phyloP scores from a whole-genome alignment of 2,113 vertebrate species.

The Psilopsiagon aurifrons region DNA sequence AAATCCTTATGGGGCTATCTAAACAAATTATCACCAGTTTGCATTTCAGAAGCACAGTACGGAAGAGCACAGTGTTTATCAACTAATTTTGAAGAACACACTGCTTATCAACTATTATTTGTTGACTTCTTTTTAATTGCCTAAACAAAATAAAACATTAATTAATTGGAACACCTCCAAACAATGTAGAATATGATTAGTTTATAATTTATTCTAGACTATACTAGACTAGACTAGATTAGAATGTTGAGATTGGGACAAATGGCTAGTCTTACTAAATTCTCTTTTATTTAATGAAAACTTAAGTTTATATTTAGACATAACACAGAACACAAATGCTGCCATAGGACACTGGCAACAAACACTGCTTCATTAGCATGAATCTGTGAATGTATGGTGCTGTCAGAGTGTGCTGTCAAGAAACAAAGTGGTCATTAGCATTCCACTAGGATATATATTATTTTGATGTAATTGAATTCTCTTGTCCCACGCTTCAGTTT shows the following conservation, averaged over 20 bases:
- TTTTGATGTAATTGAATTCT: background rate
- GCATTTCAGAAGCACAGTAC: background rate
- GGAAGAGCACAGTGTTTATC: background rate
- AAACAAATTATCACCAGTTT: background rate
- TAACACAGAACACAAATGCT: background rate
- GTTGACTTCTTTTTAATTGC: background rate
- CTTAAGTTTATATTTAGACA: background rate
- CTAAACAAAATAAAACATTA: background rate
- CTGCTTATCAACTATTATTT: background rate
- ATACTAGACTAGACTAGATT: background rate
- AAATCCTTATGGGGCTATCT: background rate
- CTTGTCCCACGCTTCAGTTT: background rate
- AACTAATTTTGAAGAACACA: background rate
- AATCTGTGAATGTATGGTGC: background rate
- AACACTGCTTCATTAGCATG: background rate
- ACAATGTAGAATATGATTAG: background rate
- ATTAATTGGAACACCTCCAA: background rate
- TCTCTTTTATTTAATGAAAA: background rate
- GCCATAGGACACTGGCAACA: background rate
- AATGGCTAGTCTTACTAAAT: background rate
- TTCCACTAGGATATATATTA: background rate
- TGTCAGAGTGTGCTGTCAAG: background rate
- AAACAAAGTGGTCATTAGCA: background rate
- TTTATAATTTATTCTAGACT: background rate
- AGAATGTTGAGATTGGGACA: background rate